Conservation (phyloP, 2,888 invertebrate species). For the Idaea straminata region DNA sequence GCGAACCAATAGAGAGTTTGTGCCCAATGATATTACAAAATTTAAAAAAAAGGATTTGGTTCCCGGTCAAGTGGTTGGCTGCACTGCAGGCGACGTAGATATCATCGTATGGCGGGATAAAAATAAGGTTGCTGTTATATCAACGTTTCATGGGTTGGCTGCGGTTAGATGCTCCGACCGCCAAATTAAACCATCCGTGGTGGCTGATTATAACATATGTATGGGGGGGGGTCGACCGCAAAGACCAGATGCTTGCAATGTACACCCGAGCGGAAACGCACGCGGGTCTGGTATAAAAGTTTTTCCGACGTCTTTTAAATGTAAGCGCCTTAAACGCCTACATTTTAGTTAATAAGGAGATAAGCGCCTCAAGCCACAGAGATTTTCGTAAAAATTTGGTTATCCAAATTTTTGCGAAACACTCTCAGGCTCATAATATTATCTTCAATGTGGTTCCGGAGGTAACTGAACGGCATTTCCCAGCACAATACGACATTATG, state of each 20-base stretch:
- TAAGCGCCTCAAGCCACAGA: too few relatives aligned
- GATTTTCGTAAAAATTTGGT: too few relatives aligned
- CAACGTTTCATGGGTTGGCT: slow-evolving; percentile 22
- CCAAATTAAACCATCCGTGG: slow-evolving; percentile 11
- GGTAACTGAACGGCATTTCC: too few relatives aligned
- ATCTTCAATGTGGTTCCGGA: too few relatives aligned
- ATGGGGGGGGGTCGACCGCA: slow-evolving; percentile 7
- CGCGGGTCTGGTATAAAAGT: slow-evolving; percentile 25
- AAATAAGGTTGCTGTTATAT: slow-evolving; percentile 18
- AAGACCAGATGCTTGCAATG: slow-evolving; percentile 20
- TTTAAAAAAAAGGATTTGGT: slow-evolving; percentile 4
- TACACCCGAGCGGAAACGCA: slow-evolving; percentile 21
- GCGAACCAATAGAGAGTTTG: slow-evolving; percentile 25
- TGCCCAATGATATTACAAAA: slow-evolving; percentile 22
- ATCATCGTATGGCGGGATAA: slow-evolving; percentile 17
- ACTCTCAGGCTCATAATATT: too few relatives aligned
- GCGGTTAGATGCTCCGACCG: slow-evolving; percentile 7
- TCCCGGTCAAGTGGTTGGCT: slow-evolving; percentile 9
- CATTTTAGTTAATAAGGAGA: too few relatives aligned
- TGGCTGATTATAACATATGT: slow-evolving; percentile 19
- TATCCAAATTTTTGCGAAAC: too few relatives aligned
- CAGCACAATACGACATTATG: too few relatives aligned
- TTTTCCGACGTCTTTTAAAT: slow-evolving; percentile 16
- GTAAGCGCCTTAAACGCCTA: too few relatives aligned
- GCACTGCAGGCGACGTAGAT: slow-evolving; percentile 17